phyloP scores from a whole-genome alignment of 2,888 invertebrate species.

The Gordius sp. region DNA sequence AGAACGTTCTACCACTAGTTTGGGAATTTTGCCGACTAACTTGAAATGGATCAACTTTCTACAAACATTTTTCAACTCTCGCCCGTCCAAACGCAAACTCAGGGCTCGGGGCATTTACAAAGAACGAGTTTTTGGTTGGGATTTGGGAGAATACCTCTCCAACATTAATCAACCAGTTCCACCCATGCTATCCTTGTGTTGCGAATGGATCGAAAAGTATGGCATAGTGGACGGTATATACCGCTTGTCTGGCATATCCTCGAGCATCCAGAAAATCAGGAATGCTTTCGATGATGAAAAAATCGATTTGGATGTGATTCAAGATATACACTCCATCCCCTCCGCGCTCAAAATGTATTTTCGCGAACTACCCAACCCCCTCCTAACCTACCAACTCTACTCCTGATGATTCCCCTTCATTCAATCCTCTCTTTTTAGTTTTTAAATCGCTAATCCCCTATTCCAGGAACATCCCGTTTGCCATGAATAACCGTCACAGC shows the following conservation, averaged over 20 bases:
- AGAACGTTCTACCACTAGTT: no score
- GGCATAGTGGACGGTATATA: constrained; percentile 92
- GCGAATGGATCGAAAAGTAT: constrained; percentile 66
- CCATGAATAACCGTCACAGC: no score
- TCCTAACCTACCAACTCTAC: constrained; percentile 87
- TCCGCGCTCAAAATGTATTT: constrained; percentile 89
- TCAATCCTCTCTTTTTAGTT: no score
- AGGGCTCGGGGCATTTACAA: constrained; percentile 76
- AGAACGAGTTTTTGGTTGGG: constrained; percentile 76
- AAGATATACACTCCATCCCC: constrained; percentile 85
- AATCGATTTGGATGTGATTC: constrained; percentile 23
- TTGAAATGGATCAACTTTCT: no score
- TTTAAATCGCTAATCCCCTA: no score
- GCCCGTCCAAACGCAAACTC: constrained; percentile 48
- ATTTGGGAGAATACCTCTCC: constrained; percentile 72
- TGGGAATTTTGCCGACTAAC: no score
- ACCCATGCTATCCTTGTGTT: constrained; percentile 61
- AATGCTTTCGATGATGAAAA: constrained; percentile 64
- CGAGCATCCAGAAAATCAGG: constrained; percentile 73
- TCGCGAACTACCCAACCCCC: constrained; percentile 79
- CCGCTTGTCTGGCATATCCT: constrained; percentile 68
- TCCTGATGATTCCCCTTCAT: no score
- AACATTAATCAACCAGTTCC: constrained; percentile 79
- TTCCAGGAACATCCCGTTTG: no score
- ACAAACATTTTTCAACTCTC: constrained; percentile 31